phyloP scores from a whole-genome alignment of 2,888 invertebrate genomes.

The Caenorhabditis uteleia region DNA sequence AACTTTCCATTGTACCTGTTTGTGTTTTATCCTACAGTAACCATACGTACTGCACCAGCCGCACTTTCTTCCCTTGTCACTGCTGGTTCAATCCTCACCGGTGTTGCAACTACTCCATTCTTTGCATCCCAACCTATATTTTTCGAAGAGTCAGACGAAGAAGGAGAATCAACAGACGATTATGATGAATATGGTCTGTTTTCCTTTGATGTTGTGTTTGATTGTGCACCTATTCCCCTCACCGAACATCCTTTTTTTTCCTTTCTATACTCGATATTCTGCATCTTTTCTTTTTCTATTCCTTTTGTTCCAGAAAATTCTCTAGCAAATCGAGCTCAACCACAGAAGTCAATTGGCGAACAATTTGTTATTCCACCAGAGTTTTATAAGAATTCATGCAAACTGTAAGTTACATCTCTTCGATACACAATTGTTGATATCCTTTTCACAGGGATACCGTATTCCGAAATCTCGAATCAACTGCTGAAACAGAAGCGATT shows the following conservation, averaged over 20 bases:
- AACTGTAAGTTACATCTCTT: conserved; percentile 47
- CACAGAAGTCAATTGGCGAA: conserved; percentile 40
- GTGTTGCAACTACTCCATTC: conserved; percentile 16
- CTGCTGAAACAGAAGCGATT: conserved; percentile 52
- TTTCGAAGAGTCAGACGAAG: conserved; percentile 24
- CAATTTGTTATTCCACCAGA: conserved; percentile 58
- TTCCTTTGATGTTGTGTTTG: conserved; percentile 2
- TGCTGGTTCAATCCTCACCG: conserved; percentile 38
- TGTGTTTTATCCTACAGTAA: conserved; percentile 26
- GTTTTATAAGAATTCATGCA: conserved; percentile 60
- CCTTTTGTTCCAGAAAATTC: conserved; percentile 17
- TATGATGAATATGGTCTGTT: not conserved
- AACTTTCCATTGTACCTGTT: not conserved
- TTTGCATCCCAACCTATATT: conserved; percentile 5
- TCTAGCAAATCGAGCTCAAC: conserved; percentile 11
- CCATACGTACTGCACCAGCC: conserved; percentile 33
- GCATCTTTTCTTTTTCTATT: not conserved
- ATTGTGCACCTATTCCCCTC: not conserved
- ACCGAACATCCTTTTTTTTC: not conserved
- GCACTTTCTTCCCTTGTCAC: conserved; percentile 9
- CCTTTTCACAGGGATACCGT: conserved; percentile 54
- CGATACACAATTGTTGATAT: no score
- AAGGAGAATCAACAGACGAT: not conserved
- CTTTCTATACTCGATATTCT: conserved; percentile 2
- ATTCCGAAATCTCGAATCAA: conserved; percentile 47